These are phyloP conservation scores for Apodemus speciosus DNA, from an alignment of 2,113 vertebrate species.

Conservation along the genomic window DNA sequence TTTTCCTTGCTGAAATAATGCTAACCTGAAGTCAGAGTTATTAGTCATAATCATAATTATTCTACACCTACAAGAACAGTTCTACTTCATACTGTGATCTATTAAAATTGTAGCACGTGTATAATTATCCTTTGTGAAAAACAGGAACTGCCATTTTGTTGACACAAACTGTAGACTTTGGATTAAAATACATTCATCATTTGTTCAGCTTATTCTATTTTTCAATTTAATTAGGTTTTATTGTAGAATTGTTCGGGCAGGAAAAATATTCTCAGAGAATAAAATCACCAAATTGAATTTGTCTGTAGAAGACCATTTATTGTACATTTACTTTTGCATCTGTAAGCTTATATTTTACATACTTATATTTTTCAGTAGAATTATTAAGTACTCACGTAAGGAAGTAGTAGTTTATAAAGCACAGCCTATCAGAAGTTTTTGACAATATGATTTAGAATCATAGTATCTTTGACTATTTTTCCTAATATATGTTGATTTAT, in stretches of 20 bases:
- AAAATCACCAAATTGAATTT: conserved; percentile 28
- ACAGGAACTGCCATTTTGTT: neutral
- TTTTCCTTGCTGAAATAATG: neutral
- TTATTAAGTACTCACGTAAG: conserved; percentile 13
- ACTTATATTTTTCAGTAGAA: neutral
- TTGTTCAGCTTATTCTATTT: conserved; percentile 43
- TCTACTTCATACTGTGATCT: neutral
- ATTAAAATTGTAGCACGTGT: neutral
- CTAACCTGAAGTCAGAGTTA: conserved; percentile 10
- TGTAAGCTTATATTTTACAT: conserved; percentile 30
- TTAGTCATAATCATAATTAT: conserved; percentile 7
- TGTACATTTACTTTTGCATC: conserved; percentile 7
- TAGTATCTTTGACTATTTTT: neutral
- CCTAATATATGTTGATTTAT: neutral
- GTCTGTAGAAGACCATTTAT: neutral
- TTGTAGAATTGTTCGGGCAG: neutral
- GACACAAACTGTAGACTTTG: conserved; percentile 2
- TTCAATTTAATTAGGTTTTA: conserved; percentile 59
- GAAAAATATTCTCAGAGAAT: neutral
- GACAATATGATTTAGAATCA: neutral
- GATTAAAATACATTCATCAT: conserved; percentile 33
- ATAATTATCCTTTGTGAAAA: conserved; percentile 10
- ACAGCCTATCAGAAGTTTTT: neutral
- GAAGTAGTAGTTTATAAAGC: neutral
- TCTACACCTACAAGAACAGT: conserved; percentile 33